Conservation (phyloP, 2,113 vertebrate genomes). For the Anolis carolinensis region DNA sequence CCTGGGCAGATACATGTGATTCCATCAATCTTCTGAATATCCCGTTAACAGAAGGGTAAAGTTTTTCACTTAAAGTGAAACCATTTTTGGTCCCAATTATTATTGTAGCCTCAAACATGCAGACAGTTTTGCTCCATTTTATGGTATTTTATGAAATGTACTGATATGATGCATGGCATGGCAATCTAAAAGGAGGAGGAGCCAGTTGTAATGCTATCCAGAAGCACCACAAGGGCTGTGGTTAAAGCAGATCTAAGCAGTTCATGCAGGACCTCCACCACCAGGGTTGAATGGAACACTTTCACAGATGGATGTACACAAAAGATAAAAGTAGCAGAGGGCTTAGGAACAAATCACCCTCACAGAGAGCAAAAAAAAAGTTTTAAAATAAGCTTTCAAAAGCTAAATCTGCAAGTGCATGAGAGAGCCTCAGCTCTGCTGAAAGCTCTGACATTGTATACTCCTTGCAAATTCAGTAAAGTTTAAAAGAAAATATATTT, state of each 20-base stretch:
- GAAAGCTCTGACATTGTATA: slow-evolving; percentile 43
- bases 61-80: slow-evolving; percentile 40
- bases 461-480: slow-evolving; percentile 71
- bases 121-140: slow-evolving; percentile 43
- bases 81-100: slow-evolving; percentile 31
- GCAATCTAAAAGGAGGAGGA: slow-evolving; percentile 19
- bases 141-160: slow-evolving; percentile 52
- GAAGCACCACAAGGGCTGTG: slow-evolving; percentile 37
- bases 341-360: slow-evolving; percentile 66
- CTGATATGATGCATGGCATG: slow-evolving; percentile 33
- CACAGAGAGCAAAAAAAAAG: slow-evolving; percentile 52
- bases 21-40: slow-evolving; percentile 18
- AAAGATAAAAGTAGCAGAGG: slow-evolving; percentile 66
- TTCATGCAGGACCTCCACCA: slow-evolving; percentile 68
- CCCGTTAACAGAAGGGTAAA: slow-evolving; percentile 41
- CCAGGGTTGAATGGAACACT: slow-evolving; percentile 67
- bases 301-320: slow-evolving; percentile 46
- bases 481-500: slow-evolving; percentile 76
- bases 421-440: slow-evolving; percentile 58
- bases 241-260: slow-evolving; percentile 52
- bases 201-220: slow-evolving; percentile 24
- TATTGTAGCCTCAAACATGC: slow-evolving; percentile 46
- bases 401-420: slow-evolving; percentile 58
- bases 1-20: slow-evolving; percentile 27
- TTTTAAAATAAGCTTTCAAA: slow-evolving; percentile 67